These are phyloP conservation scores for Tenrec ecaudatus DNA, from an alignment of 2,113 vertebrate species.

Conservation along the genomic window DNA sequence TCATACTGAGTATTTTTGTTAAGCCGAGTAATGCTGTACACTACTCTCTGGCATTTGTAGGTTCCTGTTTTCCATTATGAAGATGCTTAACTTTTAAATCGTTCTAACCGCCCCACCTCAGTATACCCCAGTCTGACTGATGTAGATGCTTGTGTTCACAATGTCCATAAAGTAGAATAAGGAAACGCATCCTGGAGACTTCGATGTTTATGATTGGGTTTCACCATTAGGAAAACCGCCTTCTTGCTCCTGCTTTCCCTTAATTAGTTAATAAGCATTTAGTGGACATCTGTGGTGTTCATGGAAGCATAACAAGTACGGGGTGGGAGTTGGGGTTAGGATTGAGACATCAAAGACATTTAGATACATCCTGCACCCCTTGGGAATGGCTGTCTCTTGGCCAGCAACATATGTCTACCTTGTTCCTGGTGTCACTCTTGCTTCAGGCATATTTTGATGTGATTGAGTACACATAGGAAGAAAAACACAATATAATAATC, in stretches of 20 bases:
- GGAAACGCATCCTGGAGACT: neutral
- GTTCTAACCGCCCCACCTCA: neutral
- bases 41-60: neutral
- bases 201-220: neutral
- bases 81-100: neutral
- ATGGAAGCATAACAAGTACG: neutral
- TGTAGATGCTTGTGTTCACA: neutral
- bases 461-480: neutral
- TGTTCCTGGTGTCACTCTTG: neutral
- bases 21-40: neutral
- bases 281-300: neutral
- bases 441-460: neutral
- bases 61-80: neutral
- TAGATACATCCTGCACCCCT: neutral
- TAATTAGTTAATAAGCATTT: neutral
- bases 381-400: neutral
- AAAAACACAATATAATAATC: neutral
- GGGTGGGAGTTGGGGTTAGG: neutral
- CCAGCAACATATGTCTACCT: neutral
- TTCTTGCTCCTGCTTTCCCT: neutral
- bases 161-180: slow-evolving; percentile 31
- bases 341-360: slow-evolving; percentile 11
- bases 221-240: neutral
- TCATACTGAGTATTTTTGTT: too few species aligned
- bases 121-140: neutral